A percentile compares a stretch with the other conserved stretches of the same genome.
Evolutionary conservation across 2,113 vertebrate species (phyloP).

Genomic region (Chionomys nivalis): DNA sequence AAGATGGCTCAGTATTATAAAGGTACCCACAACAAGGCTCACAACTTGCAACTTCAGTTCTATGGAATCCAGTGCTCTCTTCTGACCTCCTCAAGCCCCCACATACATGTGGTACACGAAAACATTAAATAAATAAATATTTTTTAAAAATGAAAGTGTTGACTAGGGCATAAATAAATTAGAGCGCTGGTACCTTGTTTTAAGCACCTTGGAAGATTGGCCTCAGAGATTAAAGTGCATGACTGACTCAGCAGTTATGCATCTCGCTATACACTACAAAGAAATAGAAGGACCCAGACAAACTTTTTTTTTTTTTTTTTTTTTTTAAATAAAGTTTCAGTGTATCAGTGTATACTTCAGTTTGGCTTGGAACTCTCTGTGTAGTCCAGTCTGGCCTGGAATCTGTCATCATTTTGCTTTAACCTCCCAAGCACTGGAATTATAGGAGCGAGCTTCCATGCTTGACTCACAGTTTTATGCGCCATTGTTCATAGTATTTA

Average conservation of each 20-base stretch:
- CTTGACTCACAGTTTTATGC: neutral
- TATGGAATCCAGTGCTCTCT: neutral
- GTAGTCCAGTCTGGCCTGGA: neutral
- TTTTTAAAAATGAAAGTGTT: neutral
- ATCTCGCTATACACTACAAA: neutral
- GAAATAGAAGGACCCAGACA: neutral
- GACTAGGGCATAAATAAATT: neutral
- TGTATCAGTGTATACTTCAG: neutral
- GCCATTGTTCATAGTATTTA: neutral
- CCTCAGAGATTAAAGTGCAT: neutral
- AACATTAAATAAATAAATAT: neutral
- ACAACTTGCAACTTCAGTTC: neutral
- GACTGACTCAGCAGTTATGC: neutral
- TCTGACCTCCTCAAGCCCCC: neutral
- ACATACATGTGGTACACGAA: neutral
- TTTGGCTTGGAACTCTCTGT: neutral
- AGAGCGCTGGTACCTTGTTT: neutral
- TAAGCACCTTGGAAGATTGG: neutral
- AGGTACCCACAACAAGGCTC: neutral
- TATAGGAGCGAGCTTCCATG: neutral
- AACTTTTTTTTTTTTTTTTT: neutral
- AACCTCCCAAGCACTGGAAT: no score
- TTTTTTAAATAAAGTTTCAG: neutral
- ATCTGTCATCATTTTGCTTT: neutral
- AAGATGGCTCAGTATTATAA: neutral